phyloP scores from a whole-genome alignment of 2,113 vertebrate species.

The Percina caprodes region DNA sequence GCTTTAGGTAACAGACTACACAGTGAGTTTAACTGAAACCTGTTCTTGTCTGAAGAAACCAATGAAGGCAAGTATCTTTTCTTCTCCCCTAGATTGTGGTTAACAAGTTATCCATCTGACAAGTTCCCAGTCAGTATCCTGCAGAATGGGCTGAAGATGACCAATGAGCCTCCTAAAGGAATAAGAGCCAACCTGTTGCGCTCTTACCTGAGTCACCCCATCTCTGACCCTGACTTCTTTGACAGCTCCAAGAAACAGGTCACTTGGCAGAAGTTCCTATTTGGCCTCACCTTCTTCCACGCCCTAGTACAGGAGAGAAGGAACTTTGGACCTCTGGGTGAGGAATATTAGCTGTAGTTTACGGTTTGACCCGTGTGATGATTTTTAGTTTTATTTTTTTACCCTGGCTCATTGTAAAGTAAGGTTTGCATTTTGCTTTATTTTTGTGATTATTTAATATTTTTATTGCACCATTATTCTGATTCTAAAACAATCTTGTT shows the following conservation, averaged over 20 bases:
- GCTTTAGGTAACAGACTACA: slow-evolving; percentile 84
- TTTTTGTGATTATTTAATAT: not conserved
- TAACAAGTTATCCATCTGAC: slow-evolving; percentile 95
- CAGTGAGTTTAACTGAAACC: not conserved
- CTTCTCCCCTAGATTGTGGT: slow-evolving; percentile 85
- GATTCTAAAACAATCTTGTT: not conserved
- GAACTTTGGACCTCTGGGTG: slow-evolving; percentile 91
- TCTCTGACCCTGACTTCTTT: slow-evolving; percentile 90
- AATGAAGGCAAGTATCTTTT: not conserved
- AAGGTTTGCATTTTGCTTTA: not conserved
- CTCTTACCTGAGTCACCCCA: slow-evolving; percentile 91
- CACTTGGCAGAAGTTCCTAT: slow-evolving; percentile 92
- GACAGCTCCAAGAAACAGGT: slow-evolving; percentile 85
- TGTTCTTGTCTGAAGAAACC: not conserved
- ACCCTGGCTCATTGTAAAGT: not conserved
- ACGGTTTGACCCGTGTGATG: not conserved
- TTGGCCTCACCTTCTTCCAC: slow-evolving; percentile 94
- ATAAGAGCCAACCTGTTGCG: slow-evolving; percentile 91
- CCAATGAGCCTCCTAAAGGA: slow-evolving; percentile 94
- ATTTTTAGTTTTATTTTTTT: not conserved
- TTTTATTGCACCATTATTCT: not conserved
- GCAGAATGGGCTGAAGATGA: slow-evolving; percentile 96
- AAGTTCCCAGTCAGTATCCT: slow-evolving; percentile 95
- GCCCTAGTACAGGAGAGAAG: slow-evolving; percentile 94
- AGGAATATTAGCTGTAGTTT: slow-evolving; percentile 39